Evolutionary conservation across 2,888 invertebrate species (phyloP).

Genomic region (Cylindroiulus punctatus): DNA sequence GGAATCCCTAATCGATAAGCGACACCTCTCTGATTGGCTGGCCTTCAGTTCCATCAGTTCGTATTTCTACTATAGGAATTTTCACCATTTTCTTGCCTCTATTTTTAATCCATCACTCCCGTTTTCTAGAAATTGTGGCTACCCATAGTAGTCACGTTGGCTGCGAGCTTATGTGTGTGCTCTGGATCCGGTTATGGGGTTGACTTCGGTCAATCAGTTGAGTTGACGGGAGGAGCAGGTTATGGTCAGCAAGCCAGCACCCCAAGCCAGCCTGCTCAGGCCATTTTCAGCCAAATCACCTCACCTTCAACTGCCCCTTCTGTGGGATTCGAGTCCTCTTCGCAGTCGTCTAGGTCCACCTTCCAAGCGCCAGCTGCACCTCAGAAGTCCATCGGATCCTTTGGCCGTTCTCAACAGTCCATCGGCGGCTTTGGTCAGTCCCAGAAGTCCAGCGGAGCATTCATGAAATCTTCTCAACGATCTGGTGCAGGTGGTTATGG

Average conservation of each 20-base stretch:
- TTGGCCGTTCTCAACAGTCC: background rate
- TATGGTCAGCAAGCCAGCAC: constrained; percentile 11
- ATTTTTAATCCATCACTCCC: background rate
- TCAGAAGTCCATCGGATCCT: background rate
- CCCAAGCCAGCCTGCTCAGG: background rate
- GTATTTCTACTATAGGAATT: no score
- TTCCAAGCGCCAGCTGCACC: constrained; percentile 12
- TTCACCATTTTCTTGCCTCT: no score
- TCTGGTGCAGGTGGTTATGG: background rate
- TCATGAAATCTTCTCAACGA: background rate
- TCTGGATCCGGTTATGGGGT: background rate
- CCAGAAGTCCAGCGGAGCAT: background rate
- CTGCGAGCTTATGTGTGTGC: background rate
- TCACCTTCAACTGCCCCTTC: background rate
- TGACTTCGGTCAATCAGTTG: background rate
- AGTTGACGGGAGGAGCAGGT: background rate
- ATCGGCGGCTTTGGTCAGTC: background rate
- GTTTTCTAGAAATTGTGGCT: constrained; percentile 9
- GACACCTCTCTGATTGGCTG: no score
- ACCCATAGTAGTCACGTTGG: background rate
- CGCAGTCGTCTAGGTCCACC: background rate
- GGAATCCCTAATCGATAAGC: no score
- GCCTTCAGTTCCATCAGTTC: no score
- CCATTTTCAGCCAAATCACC: constrained; percentile 5
- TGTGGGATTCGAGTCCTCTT: background rate